These are phyloP conservation scores for Acipenser oxyrinchus DNA, from an alignment of 2,797 vertebrate species.

Conservation along the genomic window DNA sequence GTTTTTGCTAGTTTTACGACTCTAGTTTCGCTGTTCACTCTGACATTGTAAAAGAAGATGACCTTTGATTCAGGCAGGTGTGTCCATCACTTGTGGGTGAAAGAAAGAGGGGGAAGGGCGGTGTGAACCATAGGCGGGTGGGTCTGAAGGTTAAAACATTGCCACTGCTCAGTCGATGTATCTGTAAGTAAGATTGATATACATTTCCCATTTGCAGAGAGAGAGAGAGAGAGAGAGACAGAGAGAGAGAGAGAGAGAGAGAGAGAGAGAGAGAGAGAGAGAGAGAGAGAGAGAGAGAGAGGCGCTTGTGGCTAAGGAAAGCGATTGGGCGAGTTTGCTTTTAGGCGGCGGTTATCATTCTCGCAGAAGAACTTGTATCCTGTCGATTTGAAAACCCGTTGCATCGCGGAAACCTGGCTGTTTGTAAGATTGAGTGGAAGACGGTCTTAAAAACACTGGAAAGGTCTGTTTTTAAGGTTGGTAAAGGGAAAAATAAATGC, in stretches of 20 bases:
- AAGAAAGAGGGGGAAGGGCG: too few species aligned
- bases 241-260: not conserved
- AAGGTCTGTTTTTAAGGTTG: not conserved
- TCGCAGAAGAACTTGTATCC: not conserved
- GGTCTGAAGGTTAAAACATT: not conserved
- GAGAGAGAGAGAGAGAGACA: not conserved
- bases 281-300: not conserved
- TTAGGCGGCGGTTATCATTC: not conserved
- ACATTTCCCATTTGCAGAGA: not conserved
- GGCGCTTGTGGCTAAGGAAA: not conserved
- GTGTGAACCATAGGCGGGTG: not conserved
- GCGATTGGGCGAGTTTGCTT: constrained; percentile 1
- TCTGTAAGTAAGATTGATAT: not conserved
- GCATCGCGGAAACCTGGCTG: not conserved
- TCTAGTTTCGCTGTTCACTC: too few species aligned
- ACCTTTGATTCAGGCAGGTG: not conserved
- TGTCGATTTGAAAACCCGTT: not conserved
- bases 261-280: not conserved
- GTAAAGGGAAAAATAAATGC: not conserved
- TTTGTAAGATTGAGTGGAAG: not conserved
- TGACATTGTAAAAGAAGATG: not conserved
- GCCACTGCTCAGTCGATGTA: not conserved
- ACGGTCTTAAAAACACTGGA: not conserved
- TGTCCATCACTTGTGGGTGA: not conserved
- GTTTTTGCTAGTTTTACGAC: too few species aligned